Percentiles rank a stretch among this genome's conserved stretches.
Evolutionary conservation across 2,888 invertebrate species (phyloP).

Genomic region (Agrotis clavis): DNA sequence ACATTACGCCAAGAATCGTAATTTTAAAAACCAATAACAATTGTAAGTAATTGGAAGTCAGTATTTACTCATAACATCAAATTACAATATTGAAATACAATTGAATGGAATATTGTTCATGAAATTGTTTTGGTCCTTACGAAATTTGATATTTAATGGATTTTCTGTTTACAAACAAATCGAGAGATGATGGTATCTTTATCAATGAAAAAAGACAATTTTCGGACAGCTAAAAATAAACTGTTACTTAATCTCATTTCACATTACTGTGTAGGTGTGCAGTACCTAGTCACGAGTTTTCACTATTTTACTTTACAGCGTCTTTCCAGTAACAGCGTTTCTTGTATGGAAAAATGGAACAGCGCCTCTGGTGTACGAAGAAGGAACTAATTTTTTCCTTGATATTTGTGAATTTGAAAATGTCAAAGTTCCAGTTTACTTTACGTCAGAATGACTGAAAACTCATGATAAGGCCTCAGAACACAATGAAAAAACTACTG

Average conservation of each 20-base stretch:
- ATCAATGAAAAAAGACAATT: conserved; percentile 14
- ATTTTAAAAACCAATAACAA: conserved; percentile 32
- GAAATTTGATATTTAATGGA: conserved; percentile 15
- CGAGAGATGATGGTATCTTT: not conserved
- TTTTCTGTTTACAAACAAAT: conserved; percentile 17
- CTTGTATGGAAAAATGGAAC: too few relatives aligned
- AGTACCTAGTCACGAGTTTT: too few relatives aligned
- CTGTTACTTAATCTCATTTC: not conserved
- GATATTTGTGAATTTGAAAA: too few relatives aligned
- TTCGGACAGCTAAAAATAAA: conserved; percentile 4
- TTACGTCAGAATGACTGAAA: too few relatives aligned
- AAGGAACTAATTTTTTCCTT: too few relatives aligned
- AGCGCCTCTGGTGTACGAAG: too few relatives aligned
- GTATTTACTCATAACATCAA: conserved; percentile 2
- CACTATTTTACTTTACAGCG: too few relatives aligned
- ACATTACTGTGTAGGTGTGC: not conserved
- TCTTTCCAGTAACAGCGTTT: too few relatives aligned
- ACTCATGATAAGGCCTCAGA: too few relatives aligned
- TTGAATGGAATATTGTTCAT: conserved; percentile 16
- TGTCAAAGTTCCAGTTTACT: too few relatives aligned
- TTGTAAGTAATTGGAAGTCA: conserved; percentile 25
- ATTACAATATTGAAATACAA: conserved; percentile 15
- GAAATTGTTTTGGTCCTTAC: not conserved
- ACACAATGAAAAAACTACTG: too few relatives aligned
- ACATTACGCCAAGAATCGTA: conserved; percentile 1